Base-by-base conservation (phyloP, 2,797 vertebrate genomes). In the Psittacula echo region DNA sequence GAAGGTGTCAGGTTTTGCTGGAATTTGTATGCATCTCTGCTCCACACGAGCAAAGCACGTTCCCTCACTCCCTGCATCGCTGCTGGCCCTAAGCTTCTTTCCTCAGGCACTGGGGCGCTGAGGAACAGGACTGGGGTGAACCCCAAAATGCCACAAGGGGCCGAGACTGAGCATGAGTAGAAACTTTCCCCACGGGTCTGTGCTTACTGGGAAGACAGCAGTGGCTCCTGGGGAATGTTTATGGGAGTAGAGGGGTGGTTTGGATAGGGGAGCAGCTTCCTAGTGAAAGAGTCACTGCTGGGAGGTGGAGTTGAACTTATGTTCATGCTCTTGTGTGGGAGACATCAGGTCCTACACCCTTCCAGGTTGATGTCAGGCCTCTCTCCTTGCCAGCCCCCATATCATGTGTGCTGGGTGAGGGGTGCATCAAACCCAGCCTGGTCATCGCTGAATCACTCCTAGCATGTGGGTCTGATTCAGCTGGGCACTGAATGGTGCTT, bases 391-490 rank as follows among this genome's bases (percentile, higher is more conserved):
- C 74, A 87, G 58, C 70, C 42, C 27, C 50, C 27, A 37, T 71
- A 39, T 67, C 39, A 14, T 22, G 41, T 47, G 41, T 85, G 42
- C 58, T 78, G 75, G 82, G 50, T 7, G n/a, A 90, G 71, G 51
- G 51, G 58, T 75, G 42, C 39, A 4, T 64, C 1, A 3, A 72
- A 30, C 79, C 37, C 66, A 91, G 72, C 20, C 61, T 77, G 94
- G 91, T 94, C 91, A 76, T 58, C 2, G 13, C 89, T 96, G 95
- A 95, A 89, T 96, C 95, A 93, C 51, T 92, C 24, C 61, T 3
- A 20, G 56, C 78, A 77, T 7, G n/a, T 2, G 72, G 75, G 34
- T 34, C 72, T 94, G 85, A 96, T 83, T 96, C 89, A 93, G 78
- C 87, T 42, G 89, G 81, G 85, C 71, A 70, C 67, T 2, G 11